These are phyloP conservation scores for Ceratosolen fusciceps DNA, from an alignment of 1,140 invertebrate genomes.

Conservation along the genomic window DNA sequence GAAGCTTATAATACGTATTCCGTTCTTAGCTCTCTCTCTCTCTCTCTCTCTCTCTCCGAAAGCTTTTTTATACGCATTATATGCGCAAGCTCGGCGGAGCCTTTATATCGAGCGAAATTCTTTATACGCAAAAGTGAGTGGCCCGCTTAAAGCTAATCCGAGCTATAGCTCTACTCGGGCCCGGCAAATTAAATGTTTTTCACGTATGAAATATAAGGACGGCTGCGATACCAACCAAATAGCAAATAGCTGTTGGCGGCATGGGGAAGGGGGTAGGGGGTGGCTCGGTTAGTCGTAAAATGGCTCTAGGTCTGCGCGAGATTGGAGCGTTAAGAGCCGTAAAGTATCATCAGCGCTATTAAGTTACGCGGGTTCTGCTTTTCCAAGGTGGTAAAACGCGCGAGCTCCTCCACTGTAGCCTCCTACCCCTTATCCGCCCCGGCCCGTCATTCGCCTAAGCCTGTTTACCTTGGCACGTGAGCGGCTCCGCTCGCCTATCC, in stretches of 20 bases:
- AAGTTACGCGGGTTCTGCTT: constrained; percentile 51
- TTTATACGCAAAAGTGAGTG: no score
- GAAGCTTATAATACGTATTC: no score
- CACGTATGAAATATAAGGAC: not conserved
- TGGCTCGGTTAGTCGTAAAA: constrained; percentile 32
- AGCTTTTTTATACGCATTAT: no score
- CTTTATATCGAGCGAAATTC: no score
- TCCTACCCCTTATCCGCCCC: no score
- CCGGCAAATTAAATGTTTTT: constrained; percentile 43
- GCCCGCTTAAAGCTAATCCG: no score
- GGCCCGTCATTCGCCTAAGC: no score
- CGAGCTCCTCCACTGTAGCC: no score
- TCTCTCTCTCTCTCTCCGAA: no score
- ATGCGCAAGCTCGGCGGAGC: no score
- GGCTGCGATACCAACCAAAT: not conserved
- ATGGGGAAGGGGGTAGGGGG: constrained; percentile 39
- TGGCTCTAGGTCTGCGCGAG: constrained; percentile 36
- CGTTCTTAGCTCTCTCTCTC: no score
- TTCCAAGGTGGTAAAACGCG: constrained; percentile 35
- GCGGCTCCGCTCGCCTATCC: not conserved
- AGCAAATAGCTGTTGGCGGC: not conserved
- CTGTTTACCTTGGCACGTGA: not conserved
- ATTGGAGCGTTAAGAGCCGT: constrained; percentile 53
- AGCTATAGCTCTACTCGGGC: no score
- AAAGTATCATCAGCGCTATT: constrained; percentile 54